Conservation (phyloP, 2,113 vertebrate genomes). For the Centropus bengalensis region DNA sequence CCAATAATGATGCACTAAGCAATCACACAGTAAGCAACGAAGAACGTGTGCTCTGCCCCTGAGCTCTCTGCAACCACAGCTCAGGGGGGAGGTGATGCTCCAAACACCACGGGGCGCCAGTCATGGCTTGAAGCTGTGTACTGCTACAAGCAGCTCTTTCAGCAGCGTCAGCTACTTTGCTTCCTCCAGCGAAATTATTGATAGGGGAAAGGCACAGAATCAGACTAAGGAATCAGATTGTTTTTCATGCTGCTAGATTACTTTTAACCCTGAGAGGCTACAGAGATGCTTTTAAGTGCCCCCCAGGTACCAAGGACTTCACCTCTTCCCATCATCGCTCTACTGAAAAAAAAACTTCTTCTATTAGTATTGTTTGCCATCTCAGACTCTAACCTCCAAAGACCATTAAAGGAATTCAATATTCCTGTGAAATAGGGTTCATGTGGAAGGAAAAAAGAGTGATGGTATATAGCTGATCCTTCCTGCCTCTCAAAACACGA, state of each 20-base stretch:
- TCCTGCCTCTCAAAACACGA: background rate
- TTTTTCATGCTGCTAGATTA: background rate
- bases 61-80: background rate
- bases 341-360: background rate
- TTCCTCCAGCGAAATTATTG: background rate
- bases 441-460: background rate
- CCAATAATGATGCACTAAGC: background rate
- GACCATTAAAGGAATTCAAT: background rate
- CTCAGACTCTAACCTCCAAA: background rate
- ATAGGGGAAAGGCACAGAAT: background rate
- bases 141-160: background rate
- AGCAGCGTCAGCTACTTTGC: background rate
- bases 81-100: background rate
- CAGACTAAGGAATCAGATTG: background rate
- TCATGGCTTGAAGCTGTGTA: background rate
- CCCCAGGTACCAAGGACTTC: background rate
- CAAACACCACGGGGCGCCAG: background rate
- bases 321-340: background rate
- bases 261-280: background rate
- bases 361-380: background rate
- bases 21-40: background rate
- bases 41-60: background rate
- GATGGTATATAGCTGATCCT: background rate
- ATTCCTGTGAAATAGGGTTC: background rate
- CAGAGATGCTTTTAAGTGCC: background rate